Base-by-base conservation (phyloP, 30 jellyfish, hydroid and myxozoan species). In the Turritopsis rubra region DNA sequence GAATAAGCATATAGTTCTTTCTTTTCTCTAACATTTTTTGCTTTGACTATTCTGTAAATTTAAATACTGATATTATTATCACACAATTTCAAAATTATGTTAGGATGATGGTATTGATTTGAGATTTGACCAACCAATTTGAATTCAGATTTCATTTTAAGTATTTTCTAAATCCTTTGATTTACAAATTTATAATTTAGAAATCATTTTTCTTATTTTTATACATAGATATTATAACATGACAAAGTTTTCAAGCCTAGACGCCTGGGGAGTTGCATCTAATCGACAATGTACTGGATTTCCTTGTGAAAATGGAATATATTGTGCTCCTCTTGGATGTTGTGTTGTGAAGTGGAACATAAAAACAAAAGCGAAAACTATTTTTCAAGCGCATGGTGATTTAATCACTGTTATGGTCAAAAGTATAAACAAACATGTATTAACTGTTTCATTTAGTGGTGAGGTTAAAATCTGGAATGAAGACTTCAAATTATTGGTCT, bases 201-300 rank as follows among this genome's bases (percentile, higher is more conserved):
- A n/a, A n/a, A n/a, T n/a, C n/a, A n/a, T n/a, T n/a, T n/a, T 41
- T 41, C 13, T 41, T 41, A 41, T 41, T 41, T 3, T 41, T 41
- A 41, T 41, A 41, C 5, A 13, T 41, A 41, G 60, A 41, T 41
- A 41, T 41, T 3, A 41, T n/a, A n/a, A 41, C 5, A 41, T 41
- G 60, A 41, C 5, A 41, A 41, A 68, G 19, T 68, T 83, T 74
- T 41, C 87, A 75, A 85, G 83, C 26, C 66, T 24, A 60, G 65
- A 83, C 31, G 30, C 91, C 23, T 93, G 96, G 96, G 99, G 99
- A 21, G 85, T 93, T 79, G 93, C 91, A 21, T 76, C 95, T 24
- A 24, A 88, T 8, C 83, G 99, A 28, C 96, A 81, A 65, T 66
- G 90, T 24, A 90, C 96, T 13, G 99, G 99, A 1, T 93, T 93